Evolutionary conservation across 2,797 vertebrate genomes (phyloP).

Genomic region (Clarias laeviceps): DNA sequence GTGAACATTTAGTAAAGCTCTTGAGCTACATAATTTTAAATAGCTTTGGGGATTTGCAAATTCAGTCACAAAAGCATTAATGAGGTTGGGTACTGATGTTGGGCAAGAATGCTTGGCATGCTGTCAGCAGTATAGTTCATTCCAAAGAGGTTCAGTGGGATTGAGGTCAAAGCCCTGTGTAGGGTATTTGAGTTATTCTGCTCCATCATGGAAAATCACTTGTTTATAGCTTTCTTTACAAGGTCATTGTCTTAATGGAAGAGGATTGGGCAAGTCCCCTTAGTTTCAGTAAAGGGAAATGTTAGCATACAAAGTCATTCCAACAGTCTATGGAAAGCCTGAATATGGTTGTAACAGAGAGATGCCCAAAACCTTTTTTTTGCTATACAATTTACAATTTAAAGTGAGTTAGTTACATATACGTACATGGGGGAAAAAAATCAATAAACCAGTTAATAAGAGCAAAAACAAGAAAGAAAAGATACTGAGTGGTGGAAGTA

Average conservation of each 20-base stretch:
- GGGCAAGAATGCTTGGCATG: neutral
- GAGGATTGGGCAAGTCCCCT: neutral
- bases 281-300: neutral
- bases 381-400: neutral
- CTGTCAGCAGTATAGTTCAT: neutral
- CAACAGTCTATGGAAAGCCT: neutral
- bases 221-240: neutral
- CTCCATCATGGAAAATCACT: neutral
- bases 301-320: neutral
- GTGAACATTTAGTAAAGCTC: neutral
- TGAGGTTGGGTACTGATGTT: no score
- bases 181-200: no score
- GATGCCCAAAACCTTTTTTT: neutral
- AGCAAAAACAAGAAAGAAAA: neutral
- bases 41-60: no score
- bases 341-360: neutral
- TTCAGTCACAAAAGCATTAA: no score
- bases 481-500: neutral
- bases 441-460: neutral
- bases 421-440: conserved; percentile 17
- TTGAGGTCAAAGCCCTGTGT: neutral
- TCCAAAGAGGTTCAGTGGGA: neutral
- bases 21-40: neutral
- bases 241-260: neutral
- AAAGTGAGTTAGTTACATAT: no score